Conservation (phyloP, 1,140 invertebrate genomes). For the Drosophila willistoni region DNA sequence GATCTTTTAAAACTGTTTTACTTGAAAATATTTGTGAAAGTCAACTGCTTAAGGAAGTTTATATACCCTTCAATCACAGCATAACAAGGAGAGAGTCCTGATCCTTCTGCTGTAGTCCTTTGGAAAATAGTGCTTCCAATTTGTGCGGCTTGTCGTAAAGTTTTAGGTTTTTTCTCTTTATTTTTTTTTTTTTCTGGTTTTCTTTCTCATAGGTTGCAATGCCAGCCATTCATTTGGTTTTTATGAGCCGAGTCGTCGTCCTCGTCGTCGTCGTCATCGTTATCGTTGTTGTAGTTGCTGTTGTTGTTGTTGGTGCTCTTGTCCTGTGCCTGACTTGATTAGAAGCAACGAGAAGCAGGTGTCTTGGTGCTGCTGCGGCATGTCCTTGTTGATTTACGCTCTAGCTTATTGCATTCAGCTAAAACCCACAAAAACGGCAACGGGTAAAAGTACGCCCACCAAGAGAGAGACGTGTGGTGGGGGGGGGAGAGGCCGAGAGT, state of each 20-base stretch:
- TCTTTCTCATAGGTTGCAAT: conserved; percentile 25
- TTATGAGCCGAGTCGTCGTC: conserved; percentile 64
- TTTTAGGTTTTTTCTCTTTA: conserved; percentile 62
- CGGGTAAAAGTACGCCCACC: conserved; percentile 14
- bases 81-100: conserved; percentile 12
- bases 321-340: conserved; percentile 46
- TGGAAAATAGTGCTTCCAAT: conserved; percentile 62
- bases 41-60: neutral
- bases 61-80: conserved; percentile 2
- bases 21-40: neutral
- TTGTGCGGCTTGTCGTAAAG: conserved; percentile 81
- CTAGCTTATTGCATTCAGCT: conserved; percentile 71
- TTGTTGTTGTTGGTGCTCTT: neutral
- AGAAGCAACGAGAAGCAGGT: conserved; percentile 68
- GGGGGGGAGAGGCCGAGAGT: conserved; percentile 6
- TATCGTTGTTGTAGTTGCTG: conserved; percentile 20
- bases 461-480: neutral
- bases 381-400: conserved; percentile 77
- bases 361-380: conserved; percentile 67
- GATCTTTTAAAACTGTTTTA: neutral
- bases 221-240: conserved; percentile 72
- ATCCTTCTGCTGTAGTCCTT: neutral
- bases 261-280: conserved; percentile 25
- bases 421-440: conserved; percentile 40
- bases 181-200: conserved; percentile 51